These are phyloP conservation scores for Megalops atlanticus DNA, from an alignment of 2,113 vertebrate species.

Conservation along the genomic window DNA sequence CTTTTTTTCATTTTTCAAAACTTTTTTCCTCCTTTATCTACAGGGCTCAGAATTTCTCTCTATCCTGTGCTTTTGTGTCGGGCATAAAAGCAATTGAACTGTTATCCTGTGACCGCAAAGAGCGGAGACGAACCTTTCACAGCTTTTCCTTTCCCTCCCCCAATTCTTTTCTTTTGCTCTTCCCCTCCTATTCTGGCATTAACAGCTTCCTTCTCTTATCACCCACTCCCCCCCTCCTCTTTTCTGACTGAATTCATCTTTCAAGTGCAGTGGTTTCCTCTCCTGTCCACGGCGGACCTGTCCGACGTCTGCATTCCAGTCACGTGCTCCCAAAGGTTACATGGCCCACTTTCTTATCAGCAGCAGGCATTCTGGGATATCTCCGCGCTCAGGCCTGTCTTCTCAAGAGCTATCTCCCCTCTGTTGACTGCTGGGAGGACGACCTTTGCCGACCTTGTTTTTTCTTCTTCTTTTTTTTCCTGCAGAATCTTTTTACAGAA, in stretches of 20 bases:
- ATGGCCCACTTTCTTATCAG: constrained; percentile 82
- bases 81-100: constrained; percentile 36
- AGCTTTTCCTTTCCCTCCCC: constrained; percentile 38
- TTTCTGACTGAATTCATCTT: constrained; percentile 70
- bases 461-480: constrained; percentile 28
- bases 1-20: constrained; percentile 74
- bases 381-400: constrained; percentile 62
- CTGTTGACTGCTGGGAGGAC: constrained; percentile 64
- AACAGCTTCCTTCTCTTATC: constrained; percentile 70
- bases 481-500: constrained; percentile 53
- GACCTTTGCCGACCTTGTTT: constrained; percentile 67
- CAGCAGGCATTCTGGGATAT: constrained; percentile 75
- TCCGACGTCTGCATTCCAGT: constrained; percentile 72
- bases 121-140: constrained; percentile 22
- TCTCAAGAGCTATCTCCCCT: constrained; percentile 64
- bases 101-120: constrained; percentile 33
- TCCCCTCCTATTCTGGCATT: constrained; percentile 41
- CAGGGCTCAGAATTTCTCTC: constrained; percentile 32
- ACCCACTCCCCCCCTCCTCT: constrained; percentile 42
- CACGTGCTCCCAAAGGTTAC: constrained; percentile 74
- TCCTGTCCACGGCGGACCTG: constrained; percentile 50
- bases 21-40: constrained; percentile 44
- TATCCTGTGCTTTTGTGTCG: constrained; percentile 35
- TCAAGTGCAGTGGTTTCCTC: constrained; percentile 51
- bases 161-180: constrained; percentile 30